Conservation (phyloP, 1,140 invertebrate genomes). For the Panagrolaimus sp. region DNA sequence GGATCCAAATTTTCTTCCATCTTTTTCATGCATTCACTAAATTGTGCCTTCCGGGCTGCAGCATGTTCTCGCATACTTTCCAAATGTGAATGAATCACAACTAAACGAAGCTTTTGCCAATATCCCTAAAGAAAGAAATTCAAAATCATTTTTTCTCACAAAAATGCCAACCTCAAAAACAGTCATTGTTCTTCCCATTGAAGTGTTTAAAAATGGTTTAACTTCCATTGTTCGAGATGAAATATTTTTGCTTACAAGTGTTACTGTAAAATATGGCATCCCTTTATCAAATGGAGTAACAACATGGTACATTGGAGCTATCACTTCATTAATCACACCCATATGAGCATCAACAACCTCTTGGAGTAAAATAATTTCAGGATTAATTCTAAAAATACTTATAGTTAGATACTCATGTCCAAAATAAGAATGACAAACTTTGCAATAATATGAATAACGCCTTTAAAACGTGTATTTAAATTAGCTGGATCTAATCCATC, state of each 20-base stretch:
- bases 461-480: slow-evolving; percentile 1
- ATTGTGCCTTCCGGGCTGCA: slow-evolving; percentile 4
- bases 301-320: not conserved
- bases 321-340: not conserved
- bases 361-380: not conserved
- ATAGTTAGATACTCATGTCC: too few species aligned
- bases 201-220: not conserved
- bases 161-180: slow-evolving; percentile 4
- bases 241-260: slow-evolving; percentile 9
- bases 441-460: slow-evolving; percentile 3
- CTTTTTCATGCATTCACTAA: slow-evolving; percentile 4
- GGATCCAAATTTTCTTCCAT: not conserved
- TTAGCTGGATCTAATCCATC: not conserved
- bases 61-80: slow-evolving; percentile 9
- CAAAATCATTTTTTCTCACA: not conserved
- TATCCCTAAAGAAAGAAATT: not conserved
- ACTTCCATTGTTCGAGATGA: not conserved
- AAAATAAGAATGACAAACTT: too few species aligned
- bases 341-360: slow-evolving; percentile 8
- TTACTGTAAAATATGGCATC: slow-evolving; percentile 7
- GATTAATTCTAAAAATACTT: not conserved
- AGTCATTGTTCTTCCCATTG: slow-evolving; percentile 8
- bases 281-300: slow-evolving; percentile 1
- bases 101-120: slow-evolving; percentile 3
- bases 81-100: slow-evolving; percentile 8